phyloP scores from a whole-genome alignment of 1,140 invertebrate species.

The Drosophila bocqueti region DNA sequence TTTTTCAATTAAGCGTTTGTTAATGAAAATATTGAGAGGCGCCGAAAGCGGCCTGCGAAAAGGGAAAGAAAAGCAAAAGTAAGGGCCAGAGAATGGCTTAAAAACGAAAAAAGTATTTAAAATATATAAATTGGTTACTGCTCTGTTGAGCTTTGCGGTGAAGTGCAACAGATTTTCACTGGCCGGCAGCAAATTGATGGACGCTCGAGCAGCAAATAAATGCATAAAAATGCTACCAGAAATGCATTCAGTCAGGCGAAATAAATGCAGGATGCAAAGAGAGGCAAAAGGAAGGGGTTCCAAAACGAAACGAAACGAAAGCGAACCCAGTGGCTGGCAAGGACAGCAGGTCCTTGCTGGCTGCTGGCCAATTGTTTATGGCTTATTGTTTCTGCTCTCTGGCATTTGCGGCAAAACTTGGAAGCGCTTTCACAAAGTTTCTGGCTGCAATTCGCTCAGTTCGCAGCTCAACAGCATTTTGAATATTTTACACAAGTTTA shows the following conservation, averaged over 20 bases:
- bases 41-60: constrained; percentile 13
- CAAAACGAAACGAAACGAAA: constrained; percentile 53
- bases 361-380: constrained; percentile 68
- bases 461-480: constrained; percentile 55
- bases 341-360: constrained; percentile 41
- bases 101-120: constrained; percentile 61
- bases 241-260: constrained; percentile 27
- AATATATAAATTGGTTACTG: constrained; percentile 66
- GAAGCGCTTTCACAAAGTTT: constrained; percentile 40
- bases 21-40: constrained; percentile 64
- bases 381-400: constrained; percentile 57
- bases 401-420: constrained; percentile 23
- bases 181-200: constrained; percentile 58
- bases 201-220: constrained; percentile 42
- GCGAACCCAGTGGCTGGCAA: constrained; percentile 15
- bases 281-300: constrained; percentile 5
- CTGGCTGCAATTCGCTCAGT: constrained; percentile 14
- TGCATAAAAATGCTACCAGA: constrained; percentile 39
- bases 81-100: constrained; percentile 33
- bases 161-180: constrained; percentile 72
- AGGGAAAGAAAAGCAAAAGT: constrained; percentile 33
- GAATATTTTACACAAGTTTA: constrained; percentile 67
- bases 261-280: constrained; percentile 42
- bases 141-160: constrained; percentile 63
- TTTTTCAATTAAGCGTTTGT: constrained; percentile 80